Evolutionary conservation across 2,797 vertebrate genomes (phyloP), one percentile per base, ranked within the genome.

Genomic region (Scolopax bukidnonensis): DNA sequence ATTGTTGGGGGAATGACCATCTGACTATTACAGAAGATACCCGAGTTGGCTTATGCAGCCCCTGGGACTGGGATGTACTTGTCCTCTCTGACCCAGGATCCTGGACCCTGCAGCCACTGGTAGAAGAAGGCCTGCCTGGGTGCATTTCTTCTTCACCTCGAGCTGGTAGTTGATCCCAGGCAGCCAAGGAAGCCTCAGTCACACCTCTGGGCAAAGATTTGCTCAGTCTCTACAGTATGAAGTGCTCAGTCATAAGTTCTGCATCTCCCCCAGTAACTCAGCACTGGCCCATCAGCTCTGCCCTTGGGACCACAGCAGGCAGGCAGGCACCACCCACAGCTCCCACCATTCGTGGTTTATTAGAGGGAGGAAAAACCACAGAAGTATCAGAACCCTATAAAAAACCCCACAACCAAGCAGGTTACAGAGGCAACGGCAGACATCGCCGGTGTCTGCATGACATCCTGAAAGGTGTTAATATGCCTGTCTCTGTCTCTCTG

Each of bases 221-320:
- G 9, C 4, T 47, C 18, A 67, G 73, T 20, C 51, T 83, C 32
- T 57, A 24, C 57, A 19, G 36, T 36, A 48, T 56, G n/a, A 65
- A 70, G 28, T 16, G 13, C 51, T 53, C 40, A 64, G 51, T 27
- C 24, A n/a, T 19, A 80, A 87, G n/a, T 57, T 80, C 73, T 81
- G 21, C n/a, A 60, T 27, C n/a, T 67, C 13, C 12, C 19, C 4
- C 21, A 18, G 32, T 32, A 64, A 71, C 16, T 53, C 50, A 69
- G 30, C 36, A 79, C 9, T 5, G 0, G 18, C 9, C 33, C 50
- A 12, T 2, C 0, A 0, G 28, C 51, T 84, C 36, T 63, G 47
- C 19, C 16, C 27, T 20, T 23, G 5, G 24, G 28, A 87, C 6
- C 50, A 57, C 23, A 71, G 38, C 41, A n/a, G 27, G 27, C 47